Evolutionary conservation across 64 coral and sea anemone genomes (phyloP), one percentile per base, ranked within the genome.

Genomic region (Astreopora myriophthalma): DNA sequence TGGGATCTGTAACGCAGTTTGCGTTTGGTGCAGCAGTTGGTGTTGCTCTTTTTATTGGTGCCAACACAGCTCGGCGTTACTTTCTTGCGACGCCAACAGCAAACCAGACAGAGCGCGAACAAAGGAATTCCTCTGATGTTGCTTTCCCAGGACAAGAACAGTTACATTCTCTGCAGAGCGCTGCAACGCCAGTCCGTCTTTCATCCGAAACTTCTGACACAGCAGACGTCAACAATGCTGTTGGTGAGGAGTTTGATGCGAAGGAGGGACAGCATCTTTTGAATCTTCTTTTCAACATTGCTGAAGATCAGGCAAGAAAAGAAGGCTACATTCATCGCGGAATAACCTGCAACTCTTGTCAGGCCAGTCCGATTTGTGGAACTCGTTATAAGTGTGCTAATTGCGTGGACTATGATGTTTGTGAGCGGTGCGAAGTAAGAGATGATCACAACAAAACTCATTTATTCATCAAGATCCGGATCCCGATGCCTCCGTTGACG

Each of bases 341-440:
- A 16, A 99, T 99, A 60, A 99, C 97, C 20, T 99, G 97, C 44
- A 99, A 99, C 70, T 85, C 87, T 19, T 99, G 97, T 49, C 90
- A 99, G 26, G 80, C 82, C 22, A 99, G 94, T 75, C 97, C 97
- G 20, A 87, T 99, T 44, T 96, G 94, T 86, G 97, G 97, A 51
- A 88, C 93, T 60, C 75, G 97, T 39, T 99, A 95, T 46, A 99
- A 96, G 74, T 99, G 97, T 83, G 88, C 94, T 5, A 99, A 81
- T 23, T 99, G 97, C 48, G 79, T 99, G 8, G 97, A 99, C 88
- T 99, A 99, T 84, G 97, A 99, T 69, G 61, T 99, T 24, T 99
- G 97, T 76, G 97, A 96, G 66, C 85, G 94, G 17, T 99, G 97
- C 40, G 97, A 99, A 42, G 44, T 87, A 23, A 87, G 86, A 25